Evolutionary conservation across 2,113 vertebrate species (phyloP).

Genomic region (Gavialis gangeticus): DNA sequence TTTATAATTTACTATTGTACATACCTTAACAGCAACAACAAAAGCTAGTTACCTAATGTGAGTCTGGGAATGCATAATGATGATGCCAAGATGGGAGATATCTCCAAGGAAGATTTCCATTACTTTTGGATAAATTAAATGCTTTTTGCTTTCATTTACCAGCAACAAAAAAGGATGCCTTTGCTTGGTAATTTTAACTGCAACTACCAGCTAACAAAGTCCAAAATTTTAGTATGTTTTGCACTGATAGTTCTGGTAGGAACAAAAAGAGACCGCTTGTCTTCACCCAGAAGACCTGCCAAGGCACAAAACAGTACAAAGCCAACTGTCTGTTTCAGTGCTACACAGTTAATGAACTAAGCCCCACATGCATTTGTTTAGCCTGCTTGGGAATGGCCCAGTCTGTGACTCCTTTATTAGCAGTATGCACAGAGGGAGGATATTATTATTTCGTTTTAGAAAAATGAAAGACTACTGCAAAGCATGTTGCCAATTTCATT

Average conservation of each 20-base stretch:
- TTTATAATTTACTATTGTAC: slow-evolving; percentile 57
- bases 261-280: rapidly evolving
- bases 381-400: not conserved
- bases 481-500: not conserved
- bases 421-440: not conserved
- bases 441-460: not conserved
- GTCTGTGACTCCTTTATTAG: not conserved
- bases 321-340: not conserved
- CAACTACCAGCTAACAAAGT: not conserved
- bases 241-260: not conserved
- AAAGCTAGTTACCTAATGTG: not conserved
- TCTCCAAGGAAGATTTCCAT: slow-evolving; percentile 23
- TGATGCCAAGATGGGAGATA: slow-evolving; percentile 39
- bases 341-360: not conserved
- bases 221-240: not conserved
- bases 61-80: not conserved
- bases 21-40: not conserved
- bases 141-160: slow-evolving; percentile 25
- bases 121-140: slow-evolving; percentile 35
- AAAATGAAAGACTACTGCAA: not conserved
- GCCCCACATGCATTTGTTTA: not conserved
- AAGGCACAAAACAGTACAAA: not conserved
- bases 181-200: not conserved
- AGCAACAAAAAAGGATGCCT: not conserved
- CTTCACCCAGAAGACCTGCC: not conserved